Evolutionary conservation across 2,888 invertebrate genomes (phyloP).

Genomic region (Sarcophaga carnaria): DNA sequence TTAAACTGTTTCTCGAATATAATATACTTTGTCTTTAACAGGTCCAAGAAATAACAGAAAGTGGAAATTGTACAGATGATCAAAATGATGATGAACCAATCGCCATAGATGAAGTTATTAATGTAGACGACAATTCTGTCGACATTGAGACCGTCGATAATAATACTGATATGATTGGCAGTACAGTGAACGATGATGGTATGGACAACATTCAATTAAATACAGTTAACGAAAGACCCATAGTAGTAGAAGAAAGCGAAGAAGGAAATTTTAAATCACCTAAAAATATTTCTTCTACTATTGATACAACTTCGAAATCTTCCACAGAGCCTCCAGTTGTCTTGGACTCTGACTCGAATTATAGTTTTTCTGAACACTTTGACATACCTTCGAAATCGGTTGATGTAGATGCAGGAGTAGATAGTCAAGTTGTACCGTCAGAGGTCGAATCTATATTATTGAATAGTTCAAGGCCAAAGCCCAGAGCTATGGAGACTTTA

Average conservation of each 20-base stretch:
- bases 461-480: slow-evolving; percentile 33
- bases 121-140: slow-evolving; percentile 29
- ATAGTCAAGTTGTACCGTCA: not conserved
- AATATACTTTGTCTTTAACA: slow-evolving; percentile 32
- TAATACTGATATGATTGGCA: slow-evolving; percentile 37
- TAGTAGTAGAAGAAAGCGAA: not conserved
- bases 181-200: slow-evolving; percentile 17
- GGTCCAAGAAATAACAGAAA: slow-evolving; percentile 72
- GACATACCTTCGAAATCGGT: slow-evolving; percentile 72
- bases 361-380: slow-evolving; percentile 81
- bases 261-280: slow-evolving; percentile 66
- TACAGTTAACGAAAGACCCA: not conserved
- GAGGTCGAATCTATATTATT: not conserved
- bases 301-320: not conserved
- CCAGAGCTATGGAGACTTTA: slow-evolving; percentile 74
- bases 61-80: slow-evolving; percentile 53
- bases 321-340: slow-evolving; percentile 17
- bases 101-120: slow-evolving; percentile 2
- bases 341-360: slow-evolving; percentile 81
- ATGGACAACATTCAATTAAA: slow-evolving; percentile 36
- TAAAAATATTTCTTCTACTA: slow-evolving; percentile 46
- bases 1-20: not conserved
- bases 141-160: slow-evolving; percentile 19
- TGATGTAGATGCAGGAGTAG: not conserved
- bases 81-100: not conserved